Conservation (phyloP, 2,797 vertebrate genomes). For the Tympanoctomys barrerae region DNA sequence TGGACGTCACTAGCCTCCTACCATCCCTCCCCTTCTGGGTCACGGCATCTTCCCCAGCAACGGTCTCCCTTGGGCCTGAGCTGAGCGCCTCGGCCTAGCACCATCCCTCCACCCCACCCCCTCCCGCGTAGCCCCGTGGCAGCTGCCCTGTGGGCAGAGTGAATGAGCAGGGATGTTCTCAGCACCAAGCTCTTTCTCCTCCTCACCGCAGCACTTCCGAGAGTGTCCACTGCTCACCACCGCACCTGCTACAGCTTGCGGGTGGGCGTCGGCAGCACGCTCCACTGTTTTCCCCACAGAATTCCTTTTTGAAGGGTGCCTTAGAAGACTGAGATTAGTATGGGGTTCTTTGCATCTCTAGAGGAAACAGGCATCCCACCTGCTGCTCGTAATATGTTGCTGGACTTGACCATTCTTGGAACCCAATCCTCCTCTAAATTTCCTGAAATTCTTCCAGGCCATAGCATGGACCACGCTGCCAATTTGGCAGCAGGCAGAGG, state of each 20-base stretch:
- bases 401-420: neutral
- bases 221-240: neutral
- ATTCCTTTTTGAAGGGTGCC: neutral
- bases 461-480: neutral
- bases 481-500: rapidly evolving
- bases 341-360: neutral
- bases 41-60: no score
- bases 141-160: neutral
- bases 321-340: neutral
- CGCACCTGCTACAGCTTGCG: neutral
- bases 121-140: neutral
- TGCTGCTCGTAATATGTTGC: neutral
- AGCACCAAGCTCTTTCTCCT: neutral
- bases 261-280: neutral
- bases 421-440: neutral
- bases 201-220: neutral
- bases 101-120: neutral
- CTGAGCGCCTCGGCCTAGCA: neutral
- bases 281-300: neutral
- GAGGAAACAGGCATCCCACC: neutral
- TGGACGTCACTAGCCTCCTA: no score
- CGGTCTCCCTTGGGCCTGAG: neutral
- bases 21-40: neutral
- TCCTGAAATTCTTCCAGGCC: neutral
- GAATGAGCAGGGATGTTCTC: neutral